Evolutionary conservation across 2,888 invertebrate genomes (phyloP), one percentile per base, ranked within the genome.

Genomic region (Macaria notata): DNA sequence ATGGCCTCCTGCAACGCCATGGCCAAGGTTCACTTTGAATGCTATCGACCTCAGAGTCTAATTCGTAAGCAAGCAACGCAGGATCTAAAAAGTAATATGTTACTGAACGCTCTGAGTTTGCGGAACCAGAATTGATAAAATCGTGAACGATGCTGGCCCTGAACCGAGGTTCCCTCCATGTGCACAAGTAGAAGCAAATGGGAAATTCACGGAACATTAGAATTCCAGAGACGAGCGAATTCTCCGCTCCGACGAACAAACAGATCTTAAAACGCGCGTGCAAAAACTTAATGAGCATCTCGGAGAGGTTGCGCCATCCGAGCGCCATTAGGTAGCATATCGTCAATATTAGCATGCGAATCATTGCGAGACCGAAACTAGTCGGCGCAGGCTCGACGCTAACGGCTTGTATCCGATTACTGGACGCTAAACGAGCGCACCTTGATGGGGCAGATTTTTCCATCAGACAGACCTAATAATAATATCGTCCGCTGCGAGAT

Each of bases 401-500:
- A 47, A 46, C 44, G 46, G 42, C 48, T 41, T 43, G 43, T 50
- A 49, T 58, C 47, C 44, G 46, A 50, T 54, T 50, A 48, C 47
- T 31, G 39, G 52, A 42, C 36, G 56, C 59, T 63, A 60, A 62
- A 60, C 60, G 58, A 52, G 46, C 55, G 48, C 56, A 47, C 46
- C 51, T 61, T 62, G 57, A 59, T 61, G 61, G 49, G 56, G 58
- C 53, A 46, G 59, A 59, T 62, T 63, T 65, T 62, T 66, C 56
- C 65, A 62, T 62, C 53, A 56, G n/a, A n/a, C n/a, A 53, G 46
- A 57, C 43, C 6, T 41, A 41, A 41, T 41, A 41, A n/a, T 41
- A 36, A 36, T 36, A 36, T 36, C 33, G 7, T 9, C 41, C 8
- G 43, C 33, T 51, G 43, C 49, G 55, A 54, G 56, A 58, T 56